Conservation (phyloP, 2,113 vertebrate species). For the Platysteira castanea region DNA sequence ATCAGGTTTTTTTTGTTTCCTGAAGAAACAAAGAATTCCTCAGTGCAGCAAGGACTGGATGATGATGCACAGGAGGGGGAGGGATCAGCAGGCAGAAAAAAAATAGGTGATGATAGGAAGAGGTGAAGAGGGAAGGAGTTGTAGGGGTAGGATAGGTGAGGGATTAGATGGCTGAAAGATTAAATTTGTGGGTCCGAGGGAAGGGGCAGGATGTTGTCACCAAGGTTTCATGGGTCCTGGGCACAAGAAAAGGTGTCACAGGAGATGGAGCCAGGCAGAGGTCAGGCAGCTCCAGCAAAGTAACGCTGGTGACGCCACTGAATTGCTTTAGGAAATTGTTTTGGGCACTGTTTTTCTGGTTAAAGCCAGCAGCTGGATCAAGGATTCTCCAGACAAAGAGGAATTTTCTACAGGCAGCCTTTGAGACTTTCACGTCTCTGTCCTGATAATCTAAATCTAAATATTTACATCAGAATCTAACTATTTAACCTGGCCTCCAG, state of each 20-base stretch:
- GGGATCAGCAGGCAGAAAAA: background rate
- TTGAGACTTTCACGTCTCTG: background rate
- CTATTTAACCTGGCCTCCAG: background rate
- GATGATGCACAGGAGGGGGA: background rate
- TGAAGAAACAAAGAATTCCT: background rate
- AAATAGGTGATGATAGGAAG: background rate
- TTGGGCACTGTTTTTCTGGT: background rate
- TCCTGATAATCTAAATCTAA: background rate
- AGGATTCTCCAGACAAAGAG: background rate
- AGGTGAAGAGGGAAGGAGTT: background rate
- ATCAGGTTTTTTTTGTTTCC: background rate
- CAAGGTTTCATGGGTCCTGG: background rate
- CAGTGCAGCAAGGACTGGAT: background rate
- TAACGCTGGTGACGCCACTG: background rate
- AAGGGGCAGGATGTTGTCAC: background rate
- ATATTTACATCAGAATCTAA: background rate
- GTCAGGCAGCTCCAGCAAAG: background rate
- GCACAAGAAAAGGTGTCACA: fast-evolving
- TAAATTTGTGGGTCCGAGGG: too few species aligned
- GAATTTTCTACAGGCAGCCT: background rate
- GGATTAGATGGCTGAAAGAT: background rate
- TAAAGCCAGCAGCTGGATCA: background rate
- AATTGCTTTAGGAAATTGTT: background rate
- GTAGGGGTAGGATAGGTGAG: background rate
- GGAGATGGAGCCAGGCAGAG: background rate